phyloP scores from a whole-genome alignment of 2,113 vertebrate genomes.

The Chloebia gouldiae region DNA sequence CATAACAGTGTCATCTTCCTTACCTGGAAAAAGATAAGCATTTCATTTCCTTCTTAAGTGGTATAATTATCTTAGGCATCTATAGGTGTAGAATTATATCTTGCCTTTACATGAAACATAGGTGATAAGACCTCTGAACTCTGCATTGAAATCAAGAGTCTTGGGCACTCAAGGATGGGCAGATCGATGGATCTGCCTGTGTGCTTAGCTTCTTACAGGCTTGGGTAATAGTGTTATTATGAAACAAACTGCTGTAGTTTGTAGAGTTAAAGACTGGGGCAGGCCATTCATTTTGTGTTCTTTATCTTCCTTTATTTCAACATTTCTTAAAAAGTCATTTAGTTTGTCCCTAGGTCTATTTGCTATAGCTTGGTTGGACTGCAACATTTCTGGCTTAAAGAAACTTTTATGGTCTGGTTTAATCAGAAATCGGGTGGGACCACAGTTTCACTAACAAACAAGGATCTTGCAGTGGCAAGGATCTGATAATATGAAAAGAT shows the following conservation, averaged over 20 bases:
- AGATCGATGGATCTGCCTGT: not conserved
- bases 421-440: not conserved
- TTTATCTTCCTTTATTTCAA: not conserved
- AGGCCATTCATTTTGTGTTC: not conserved
- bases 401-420: not conserved
- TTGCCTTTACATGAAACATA: not conserved
- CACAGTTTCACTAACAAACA: not conserved
- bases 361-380: not conserved
- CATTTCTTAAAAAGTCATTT: not conserved
- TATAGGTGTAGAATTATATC: not conserved
- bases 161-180: not conserved
- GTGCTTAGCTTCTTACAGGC: not conserved
- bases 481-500: not conserved
- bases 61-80: not conserved
- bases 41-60: not conserved
- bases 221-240: not conserved
- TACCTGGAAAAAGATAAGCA: not conserved
- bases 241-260: not conserved
- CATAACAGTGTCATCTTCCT: not conserved
- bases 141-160: not conserved
- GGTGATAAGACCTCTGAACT: not conserved
- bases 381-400: not conserved
- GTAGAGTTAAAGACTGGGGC: not conserved
- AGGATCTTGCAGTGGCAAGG: not conserved
- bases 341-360: not conserved